phyloP scores from a whole-genome alignment of 1,140 invertebrate genomes.

The Macrobrachium nipponense region DNA sequence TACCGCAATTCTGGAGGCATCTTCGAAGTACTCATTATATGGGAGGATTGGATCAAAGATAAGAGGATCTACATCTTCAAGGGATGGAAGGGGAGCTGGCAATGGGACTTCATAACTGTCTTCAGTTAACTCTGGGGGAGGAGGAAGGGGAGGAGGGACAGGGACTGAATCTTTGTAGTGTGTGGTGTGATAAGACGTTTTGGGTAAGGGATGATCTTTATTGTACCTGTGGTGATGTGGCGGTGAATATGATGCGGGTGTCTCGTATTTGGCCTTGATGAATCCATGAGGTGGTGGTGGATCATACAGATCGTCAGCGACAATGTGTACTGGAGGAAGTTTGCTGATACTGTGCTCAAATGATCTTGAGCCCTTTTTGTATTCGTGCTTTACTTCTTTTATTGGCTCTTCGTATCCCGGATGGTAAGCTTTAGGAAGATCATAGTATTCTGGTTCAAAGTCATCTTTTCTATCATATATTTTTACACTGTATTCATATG shows the following conservation, averaged over 20 bases:
- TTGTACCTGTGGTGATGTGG: slow-evolving; percentile 18
- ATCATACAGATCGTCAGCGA: slow-evolving; percentile 27
- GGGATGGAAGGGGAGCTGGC: slow-evolving; percentile 22
- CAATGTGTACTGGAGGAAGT: neutral
- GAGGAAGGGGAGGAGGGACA: neutral
- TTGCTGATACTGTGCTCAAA: slow-evolving; percentile 36
- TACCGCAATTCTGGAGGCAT: slow-evolving; percentile 15
- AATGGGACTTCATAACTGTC: slow-evolving; percentile 2
- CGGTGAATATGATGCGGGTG: neutral
- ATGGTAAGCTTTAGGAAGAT: neutral
- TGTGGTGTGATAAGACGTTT: no score
- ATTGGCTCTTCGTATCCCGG: slow-evolving; percentile 10
- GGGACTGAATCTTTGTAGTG: slow-evolving; percentile 17
- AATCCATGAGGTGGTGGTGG: slow-evolving; percentile 39
- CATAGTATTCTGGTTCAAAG: neutral
- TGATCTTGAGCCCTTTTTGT: slow-evolving; percentile 37
- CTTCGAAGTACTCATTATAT: slow-evolving; percentile 30
- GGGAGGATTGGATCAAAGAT: slow-evolving; percentile 15
- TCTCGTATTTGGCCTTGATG: slow-evolving; percentile 44
- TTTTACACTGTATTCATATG: slow-evolving; percentile 10
- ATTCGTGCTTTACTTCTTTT: slow-evolving; percentile 38
- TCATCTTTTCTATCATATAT: slow-evolving; percentile 26
- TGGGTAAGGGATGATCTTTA: slow-evolving; percentile 2
- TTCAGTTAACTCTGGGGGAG: neutral
- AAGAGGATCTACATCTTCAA: slow-evolving; percentile 19